phyloP scores from a whole-genome alignment of 2,797 vertebrate genomes.

The Phalanger gymnotis region DNA sequence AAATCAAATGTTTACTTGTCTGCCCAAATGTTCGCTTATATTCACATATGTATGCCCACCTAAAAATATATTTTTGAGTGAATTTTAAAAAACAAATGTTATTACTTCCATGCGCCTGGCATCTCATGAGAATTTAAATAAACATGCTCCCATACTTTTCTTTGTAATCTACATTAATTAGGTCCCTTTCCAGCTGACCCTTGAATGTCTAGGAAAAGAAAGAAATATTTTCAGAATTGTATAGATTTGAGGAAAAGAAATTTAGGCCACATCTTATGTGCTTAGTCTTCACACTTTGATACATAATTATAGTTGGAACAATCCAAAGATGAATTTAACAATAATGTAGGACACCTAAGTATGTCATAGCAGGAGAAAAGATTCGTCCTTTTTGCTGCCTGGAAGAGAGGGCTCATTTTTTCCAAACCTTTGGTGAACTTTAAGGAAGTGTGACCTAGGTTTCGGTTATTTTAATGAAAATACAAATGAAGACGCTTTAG shows the following conservation, averaged over 20 bases:
- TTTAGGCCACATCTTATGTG: background rate
- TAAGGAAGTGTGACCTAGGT: constrained; percentile 52
- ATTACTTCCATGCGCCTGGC: background rate
- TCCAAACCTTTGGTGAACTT: constrained; percentile 39
- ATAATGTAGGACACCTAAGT: background rate
- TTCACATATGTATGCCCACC: background rate
- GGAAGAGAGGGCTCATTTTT: background rate
- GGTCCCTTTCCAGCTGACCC: background rate
- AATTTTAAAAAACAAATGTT: background rate
- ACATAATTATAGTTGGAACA: background rate
- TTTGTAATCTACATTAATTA: constrained; percentile 44
- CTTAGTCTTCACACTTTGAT: background rate
- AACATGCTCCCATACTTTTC: constrained; percentile 5
- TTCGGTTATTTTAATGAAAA: constrained; percentile 53
- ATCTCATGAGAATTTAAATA: constrained; percentile 38
- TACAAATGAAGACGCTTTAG: background rate
- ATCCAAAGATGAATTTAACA: background rate
- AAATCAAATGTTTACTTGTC: constrained; percentile 36
- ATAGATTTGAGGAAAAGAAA: background rate
- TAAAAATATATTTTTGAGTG: background rate
- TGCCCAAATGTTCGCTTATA: constrained; percentile 7
- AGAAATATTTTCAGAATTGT: background rate
- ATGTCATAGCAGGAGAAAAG: background rate
- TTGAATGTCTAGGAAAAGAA: constrained; percentile 52
- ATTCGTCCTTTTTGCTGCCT: background rate